Evolutionary conservation across 2,797 vertebrate genomes (phyloP), one percentile per base, ranked within the genome.

Genomic region (Tachyglossus aculeatus): DNA sequence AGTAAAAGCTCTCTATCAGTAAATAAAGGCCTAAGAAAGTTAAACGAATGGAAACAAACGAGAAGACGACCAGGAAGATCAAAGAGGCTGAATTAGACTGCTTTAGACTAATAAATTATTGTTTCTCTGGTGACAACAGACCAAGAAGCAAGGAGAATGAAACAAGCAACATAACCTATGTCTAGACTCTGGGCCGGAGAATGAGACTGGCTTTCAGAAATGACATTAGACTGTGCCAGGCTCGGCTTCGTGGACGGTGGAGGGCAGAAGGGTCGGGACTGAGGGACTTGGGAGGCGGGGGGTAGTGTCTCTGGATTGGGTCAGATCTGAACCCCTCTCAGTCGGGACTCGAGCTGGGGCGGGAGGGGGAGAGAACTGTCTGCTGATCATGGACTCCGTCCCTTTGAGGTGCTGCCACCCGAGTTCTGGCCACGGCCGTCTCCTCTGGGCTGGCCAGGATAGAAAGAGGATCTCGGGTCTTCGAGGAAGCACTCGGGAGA

Each of bases 61-160:
- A 72, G 71, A 82, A 71, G 41, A 74, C 50, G 53, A 25, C 56
- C 44, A 50, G 65, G 34, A 62, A 84, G 88, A 93, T 92, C 90
- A 92, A 92, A 93, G 91, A 79, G 60, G 7, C 19, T 47, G 78
- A 82, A 89, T 77, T 55, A 81, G 77, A 78, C 71, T 34, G 66
- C 81, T 87, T 90, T 88, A 85, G 74, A 89, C 84, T 77, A 89
- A 90, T 91, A 89, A 89, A 91, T 88, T n/a, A n/a, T n/a, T 86
- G 70, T 83, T 86, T 34, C 71, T 82, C n/a, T 56, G 55, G 68
- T 88, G 88, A 88, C 85, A 84, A 83, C 67, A 57, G 27, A 80
- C 66, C 56, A 71, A 86, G 80, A 83, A 7, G 75, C 68, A 76
- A 77, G 87, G 75, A 81, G 53, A 82, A 88, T 86, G 61, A 78